These are phyloP conservation scores for Panulirus ornatus DNA, from an alignment of 1,140 invertebrate genomes.

Conservation along the genomic window DNA sequence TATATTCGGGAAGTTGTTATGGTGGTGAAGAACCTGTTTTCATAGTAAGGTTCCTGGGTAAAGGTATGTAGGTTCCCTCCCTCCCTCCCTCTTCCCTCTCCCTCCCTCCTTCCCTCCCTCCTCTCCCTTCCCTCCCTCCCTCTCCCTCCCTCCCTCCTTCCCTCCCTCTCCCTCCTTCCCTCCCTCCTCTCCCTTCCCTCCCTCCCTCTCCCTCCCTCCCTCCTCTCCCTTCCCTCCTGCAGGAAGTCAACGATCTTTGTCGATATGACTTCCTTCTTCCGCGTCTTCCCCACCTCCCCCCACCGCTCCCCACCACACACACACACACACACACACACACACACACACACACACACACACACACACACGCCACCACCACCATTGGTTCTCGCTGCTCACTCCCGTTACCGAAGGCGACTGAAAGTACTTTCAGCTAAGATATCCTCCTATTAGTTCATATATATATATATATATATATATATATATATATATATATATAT, in stretches of 20 bases:
- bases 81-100: not conserved
- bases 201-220: slow-evolving; percentile 15
- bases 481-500: too few relatives aligned
- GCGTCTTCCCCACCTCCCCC: too few relatives aligned
- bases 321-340: too few relatives aligned
- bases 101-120: not conserved
- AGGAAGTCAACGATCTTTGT: too few relatives aligned
- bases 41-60: too few relatives aligned
- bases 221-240: not conserved
- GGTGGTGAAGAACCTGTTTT: not conserved
- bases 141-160: not conserved
- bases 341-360: not conserved
- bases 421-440: too few relatives aligned
- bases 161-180: not conserved
- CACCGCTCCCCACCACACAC: too few relatives aligned
- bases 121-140: not conserved
- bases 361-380: too few relatives aligned
- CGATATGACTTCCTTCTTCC: too few relatives aligned
- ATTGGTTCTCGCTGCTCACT: not conserved
- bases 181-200: not conserved
- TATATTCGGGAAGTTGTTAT: not conserved
- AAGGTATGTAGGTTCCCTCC: not conserved
- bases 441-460: too few relatives aligned
- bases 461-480: too few relatives aligned
- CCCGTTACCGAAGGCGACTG: too few relatives aligned